phyloP scores from a whole-genome alignment of 2,888 invertebrate genomes.

The Horisme vitalbata region DNA sequence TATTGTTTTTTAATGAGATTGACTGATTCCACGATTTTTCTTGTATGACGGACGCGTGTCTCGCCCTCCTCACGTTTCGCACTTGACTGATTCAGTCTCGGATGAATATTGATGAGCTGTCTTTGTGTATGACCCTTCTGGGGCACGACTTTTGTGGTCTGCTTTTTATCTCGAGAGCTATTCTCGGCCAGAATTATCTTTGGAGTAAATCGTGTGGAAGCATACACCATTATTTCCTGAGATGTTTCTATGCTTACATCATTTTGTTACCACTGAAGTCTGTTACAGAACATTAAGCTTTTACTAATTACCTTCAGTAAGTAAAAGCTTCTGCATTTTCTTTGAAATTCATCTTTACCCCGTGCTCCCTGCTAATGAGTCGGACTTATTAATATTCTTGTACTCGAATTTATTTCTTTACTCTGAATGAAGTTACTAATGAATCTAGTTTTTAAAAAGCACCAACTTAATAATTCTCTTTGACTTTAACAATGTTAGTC shows the following conservation, averaged over 20 bases:
- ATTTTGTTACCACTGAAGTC: constrained; percentile 6
- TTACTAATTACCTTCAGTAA: constrained; percentile 14
- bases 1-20: constrained; percentile 38
- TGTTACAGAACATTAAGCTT: constrained; percentile 7
- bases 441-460: constrained; percentile 20
- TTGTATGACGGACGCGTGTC: constrained; percentile 51
- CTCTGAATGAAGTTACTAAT: constrained; percentile 30
- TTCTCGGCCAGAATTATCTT: constrained; percentile 9
- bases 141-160: constrained; percentile 24
- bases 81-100: constrained; percentile 43
- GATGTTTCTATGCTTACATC: background rate
- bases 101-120: constrained; percentile 42
- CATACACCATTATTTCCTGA: background rate
- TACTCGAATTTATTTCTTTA: constrained; percentile 23
- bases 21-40: constrained; percentile 39
- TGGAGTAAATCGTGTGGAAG: constrained; percentile 10
- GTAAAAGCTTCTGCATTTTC: constrained; percentile 20
- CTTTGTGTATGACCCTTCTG: constrained; percentile 25
- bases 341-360: constrained; percentile 19
- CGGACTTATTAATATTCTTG: constrained; percentile 33
- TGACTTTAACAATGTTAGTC: constrained; percentile 3
- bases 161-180: constrained; percentile 19
- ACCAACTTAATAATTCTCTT: constrained; percentile 8
- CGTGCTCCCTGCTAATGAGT: constrained; percentile 27
- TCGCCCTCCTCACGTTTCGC: constrained; percentile 59